Conservation (phyloP, 2,113 vertebrate genomes). For the Carollia perspicillata region DNA sequence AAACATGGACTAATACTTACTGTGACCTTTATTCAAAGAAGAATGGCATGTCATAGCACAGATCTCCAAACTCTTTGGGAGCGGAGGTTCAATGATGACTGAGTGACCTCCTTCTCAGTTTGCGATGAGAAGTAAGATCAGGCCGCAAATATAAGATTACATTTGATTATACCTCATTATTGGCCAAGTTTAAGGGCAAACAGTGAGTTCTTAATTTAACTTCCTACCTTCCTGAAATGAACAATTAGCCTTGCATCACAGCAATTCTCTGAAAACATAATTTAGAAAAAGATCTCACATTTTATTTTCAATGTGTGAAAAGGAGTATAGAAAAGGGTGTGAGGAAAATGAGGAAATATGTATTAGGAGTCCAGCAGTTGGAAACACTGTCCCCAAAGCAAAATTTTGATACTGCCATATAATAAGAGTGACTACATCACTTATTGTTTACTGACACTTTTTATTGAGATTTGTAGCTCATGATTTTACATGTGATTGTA, state of each 20-base stretch:
- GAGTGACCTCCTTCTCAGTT: neutral
- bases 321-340: neutral
- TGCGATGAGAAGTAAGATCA: neutral
- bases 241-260: neutral
- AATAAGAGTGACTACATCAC: constrained; percentile 73
- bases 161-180: neutral
- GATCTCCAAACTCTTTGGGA: neutral
- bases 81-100: neutral
- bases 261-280: neutral
- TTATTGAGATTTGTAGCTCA: constrained; percentile 78
- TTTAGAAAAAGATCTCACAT: neutral
- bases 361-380: neutral
- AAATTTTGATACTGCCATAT: constrained; percentile 58
- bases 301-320: neutral
- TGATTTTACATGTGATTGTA: constrained; percentile 79
- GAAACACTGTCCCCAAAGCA: constrained; percentile 22
- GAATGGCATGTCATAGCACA: neutral
- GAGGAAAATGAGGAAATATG: neutral
- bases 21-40: neutral
- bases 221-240: neutral
- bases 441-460: constrained; percentile 63
- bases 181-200: neutral
- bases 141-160: neutral
- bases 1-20: neutral
- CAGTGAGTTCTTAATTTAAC: neutral